phyloP scores from a whole-genome alignment of 2,797 vertebrate species.

The Amphiprion clarkii region DNA sequence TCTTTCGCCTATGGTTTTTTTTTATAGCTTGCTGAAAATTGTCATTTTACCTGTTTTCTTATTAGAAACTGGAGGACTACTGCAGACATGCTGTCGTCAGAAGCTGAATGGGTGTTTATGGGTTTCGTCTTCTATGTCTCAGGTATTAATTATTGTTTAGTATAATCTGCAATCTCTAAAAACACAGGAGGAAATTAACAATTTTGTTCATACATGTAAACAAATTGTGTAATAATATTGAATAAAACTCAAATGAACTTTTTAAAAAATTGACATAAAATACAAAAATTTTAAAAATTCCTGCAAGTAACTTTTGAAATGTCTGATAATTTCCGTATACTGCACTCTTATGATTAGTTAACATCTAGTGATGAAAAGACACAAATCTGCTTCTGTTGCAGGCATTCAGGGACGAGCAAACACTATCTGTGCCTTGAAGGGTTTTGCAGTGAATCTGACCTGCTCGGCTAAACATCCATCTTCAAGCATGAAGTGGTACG shows the following conservation, averaged over 20 bases:
- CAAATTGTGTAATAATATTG: no score
- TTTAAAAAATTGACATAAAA: no score
- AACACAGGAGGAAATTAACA: no score
- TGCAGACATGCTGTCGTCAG: not conserved
- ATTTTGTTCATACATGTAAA: no score
- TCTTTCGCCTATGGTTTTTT: no score
- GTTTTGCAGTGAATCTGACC: conserved; percentile 32
- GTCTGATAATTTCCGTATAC: not conserved
- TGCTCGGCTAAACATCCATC: not conserved
- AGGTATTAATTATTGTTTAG: conserved; percentile 5
- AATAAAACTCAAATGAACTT: no score
- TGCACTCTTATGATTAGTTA: not conserved
- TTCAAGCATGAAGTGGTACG: conserved; percentile 15
- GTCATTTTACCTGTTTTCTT: not conserved
- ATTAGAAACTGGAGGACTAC: not conserved
- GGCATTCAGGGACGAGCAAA: not conserved
- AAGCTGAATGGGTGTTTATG: not conserved
- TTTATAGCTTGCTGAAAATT: not conserved
- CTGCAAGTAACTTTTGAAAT: not conserved
- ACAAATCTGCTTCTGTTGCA: conserved; percentile 11
- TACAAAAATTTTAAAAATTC: no score
- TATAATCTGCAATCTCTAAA: not conserved
- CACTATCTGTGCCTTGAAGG: conserved; percentile 30
- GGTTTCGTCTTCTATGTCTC: conserved; percentile 5
- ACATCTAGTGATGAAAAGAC: not conserved